phyloP scores from a whole-genome alignment of 2,113 vertebrate species.

The Vulpes lagopus region DNA sequence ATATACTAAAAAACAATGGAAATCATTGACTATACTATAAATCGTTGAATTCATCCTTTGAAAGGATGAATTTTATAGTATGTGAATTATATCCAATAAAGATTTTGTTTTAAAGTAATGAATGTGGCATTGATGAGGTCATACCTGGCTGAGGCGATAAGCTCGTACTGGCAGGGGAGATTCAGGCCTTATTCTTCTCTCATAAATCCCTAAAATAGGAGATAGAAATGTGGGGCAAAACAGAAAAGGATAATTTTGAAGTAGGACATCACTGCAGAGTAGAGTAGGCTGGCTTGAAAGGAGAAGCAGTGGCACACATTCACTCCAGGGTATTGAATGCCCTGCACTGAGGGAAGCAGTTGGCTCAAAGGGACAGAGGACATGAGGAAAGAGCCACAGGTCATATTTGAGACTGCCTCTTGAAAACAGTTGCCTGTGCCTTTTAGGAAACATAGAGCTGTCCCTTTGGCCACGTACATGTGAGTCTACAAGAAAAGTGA shows the following conservation, averaged over 20 bases:
- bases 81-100: background rate
- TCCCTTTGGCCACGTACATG: background rate
- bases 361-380: background rate
- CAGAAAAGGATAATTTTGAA: background rate
- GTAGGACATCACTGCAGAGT: background rate
- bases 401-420: background rate
- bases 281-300: background rate
- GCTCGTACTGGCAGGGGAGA: background rate
- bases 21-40: background rate
- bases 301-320: background rate
- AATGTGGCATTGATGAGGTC: background rate
- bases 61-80: background rate
- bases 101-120: background rate
- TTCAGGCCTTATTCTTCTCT: background rate
- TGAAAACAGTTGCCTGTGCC: background rate
- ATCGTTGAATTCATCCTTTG: background rate
- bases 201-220: background rate
- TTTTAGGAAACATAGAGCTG: background rate
- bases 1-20: background rate
- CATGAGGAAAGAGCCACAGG: background rate
- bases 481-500: background rate
- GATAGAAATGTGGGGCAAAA: background rate
- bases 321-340: background rate
- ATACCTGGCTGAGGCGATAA: background rate
- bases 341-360: background rate